These are phyloP conservation scores for Druceiella hillmani DNA, from an alignment of 2,888 invertebrate genomes.

Conservation along the genomic window DNA sequence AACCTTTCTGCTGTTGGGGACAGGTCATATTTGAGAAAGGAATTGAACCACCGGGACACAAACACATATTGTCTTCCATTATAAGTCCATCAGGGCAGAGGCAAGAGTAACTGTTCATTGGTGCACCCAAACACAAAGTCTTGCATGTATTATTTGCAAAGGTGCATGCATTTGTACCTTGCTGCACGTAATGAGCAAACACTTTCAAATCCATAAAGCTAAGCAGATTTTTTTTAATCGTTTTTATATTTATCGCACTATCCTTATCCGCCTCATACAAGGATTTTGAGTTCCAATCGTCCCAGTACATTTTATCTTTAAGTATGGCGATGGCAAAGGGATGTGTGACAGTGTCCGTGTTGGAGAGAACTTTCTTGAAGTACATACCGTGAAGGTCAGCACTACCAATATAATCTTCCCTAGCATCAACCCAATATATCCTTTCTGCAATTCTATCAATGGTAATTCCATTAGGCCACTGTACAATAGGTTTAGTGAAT, in stretches of 20 bases:
- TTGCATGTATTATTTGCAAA: slow-evolving; percentile 57
- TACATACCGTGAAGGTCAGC: slow-evolving; percentile 65
- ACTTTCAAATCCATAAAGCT: slow-evolving; percentile 81
- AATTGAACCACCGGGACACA: slow-evolving; percentile 66
- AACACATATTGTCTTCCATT: slow-evolving; percentile 57
- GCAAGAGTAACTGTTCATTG: slow-evolving; percentile 61
- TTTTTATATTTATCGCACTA: slow-evolving; percentile 56
- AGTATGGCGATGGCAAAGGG: slow-evolving; percentile 83
- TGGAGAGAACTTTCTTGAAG: slow-evolving; percentile 61
- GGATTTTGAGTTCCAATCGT: slow-evolving; percentile 79
- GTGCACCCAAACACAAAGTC: slow-evolving; percentile 73
- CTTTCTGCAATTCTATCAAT: slow-evolving; percentile 76
- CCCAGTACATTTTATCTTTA: slow-evolving; percentile 85
- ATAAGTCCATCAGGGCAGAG: slow-evolving; percentile 76
- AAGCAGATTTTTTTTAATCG: slow-evolving; percentile 56
- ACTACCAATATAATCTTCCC: slow-evolving; percentile 74
- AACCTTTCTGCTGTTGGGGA: too few species aligned
- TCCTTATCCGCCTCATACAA: slow-evolving; percentile 79
- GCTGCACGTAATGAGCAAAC: slow-evolving; percentile 68
- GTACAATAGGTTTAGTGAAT: slow-evolving; percentile 61
- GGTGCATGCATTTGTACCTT: slow-evolving; percentile 68
- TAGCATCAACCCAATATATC: slow-evolving; percentile 86
- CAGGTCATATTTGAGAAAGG: slow-evolving; percentile 67
- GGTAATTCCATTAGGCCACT: slow-evolving; percentile 85
- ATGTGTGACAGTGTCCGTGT: slow-evolving; percentile 65